Evolutionary conservation across 2,113 vertebrate genomes (phyloP).

Genomic region (Felis catus): DNA sequence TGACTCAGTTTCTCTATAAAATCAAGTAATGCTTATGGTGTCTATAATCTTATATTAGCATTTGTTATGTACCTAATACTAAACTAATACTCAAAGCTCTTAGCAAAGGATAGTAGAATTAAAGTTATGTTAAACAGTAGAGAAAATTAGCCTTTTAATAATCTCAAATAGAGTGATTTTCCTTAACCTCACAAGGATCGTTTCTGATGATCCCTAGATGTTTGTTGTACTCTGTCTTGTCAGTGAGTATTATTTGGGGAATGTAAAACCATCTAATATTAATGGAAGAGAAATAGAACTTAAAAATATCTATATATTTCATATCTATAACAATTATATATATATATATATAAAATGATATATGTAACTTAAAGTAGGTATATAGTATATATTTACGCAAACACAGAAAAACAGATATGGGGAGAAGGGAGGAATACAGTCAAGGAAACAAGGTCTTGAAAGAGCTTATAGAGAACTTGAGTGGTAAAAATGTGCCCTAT

Average conservation of each 20-base stretch:
- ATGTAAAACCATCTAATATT: not conserved
- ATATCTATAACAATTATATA: too few relatives aligned
- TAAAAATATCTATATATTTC: not conserved
- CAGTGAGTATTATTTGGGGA: not conserved
- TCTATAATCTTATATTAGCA: not conserved
- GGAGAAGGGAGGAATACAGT: not conserved
- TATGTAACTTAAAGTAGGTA: not conserved
- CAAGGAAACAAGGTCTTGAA: not conserved
- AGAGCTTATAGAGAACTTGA: not conserved
- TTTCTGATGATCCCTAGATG: not conserved
- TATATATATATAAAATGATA: too few relatives aligned
- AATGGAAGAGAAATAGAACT: not conserved
- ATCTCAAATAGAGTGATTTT: not conserved
- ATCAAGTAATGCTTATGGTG: not conserved
- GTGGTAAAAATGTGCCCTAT: not conserved
- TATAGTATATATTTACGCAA: not conserved
- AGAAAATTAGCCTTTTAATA: not conserved
- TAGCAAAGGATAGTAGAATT: not conserved
- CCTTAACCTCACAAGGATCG: not conserved
- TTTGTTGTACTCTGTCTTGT: not conserved
- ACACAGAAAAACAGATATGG: not conserved
- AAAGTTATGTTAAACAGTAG: not conserved
- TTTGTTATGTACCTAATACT: not conserved
- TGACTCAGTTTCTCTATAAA: slow-evolving; percentile 16
- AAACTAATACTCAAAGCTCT: not conserved